These are phyloP conservation scores for Caenorhabditis sinica DNA, from an alignment of 2,888 invertebrate species.

Conservation along the genomic window DNA sequence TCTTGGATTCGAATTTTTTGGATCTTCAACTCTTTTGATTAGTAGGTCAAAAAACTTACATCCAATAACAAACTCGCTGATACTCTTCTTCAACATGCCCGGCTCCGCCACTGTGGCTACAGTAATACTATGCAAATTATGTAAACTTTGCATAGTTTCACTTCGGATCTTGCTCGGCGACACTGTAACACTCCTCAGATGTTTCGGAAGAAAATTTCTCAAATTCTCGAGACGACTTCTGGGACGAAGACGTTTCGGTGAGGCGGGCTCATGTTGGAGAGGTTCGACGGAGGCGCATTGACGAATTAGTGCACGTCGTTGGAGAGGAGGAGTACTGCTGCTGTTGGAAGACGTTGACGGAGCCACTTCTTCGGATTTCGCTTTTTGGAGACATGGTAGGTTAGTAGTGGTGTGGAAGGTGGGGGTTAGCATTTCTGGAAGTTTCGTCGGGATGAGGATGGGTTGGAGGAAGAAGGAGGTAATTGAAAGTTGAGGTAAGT, in stretches of 20 bases:
- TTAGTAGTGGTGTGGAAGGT: slow-evolving; percentile 36
- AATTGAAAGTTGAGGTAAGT: background rate
- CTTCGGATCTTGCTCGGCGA: slow-evolving; percentile 64
- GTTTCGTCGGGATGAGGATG: background rate
- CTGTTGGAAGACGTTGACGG: slow-evolving; percentile 36
- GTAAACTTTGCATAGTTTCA: slow-evolving; percentile 66
- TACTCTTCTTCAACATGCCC: slow-evolving; percentile 64
- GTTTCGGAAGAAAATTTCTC: slow-evolving; percentile 42
- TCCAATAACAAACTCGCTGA: slow-evolving; percentile 68
- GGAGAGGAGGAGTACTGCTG: slow-evolving; percentile 28
- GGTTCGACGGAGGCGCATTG: slow-evolving; percentile 61
- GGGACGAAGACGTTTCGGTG: slow-evolving; percentile 38
- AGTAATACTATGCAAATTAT: slow-evolving; percentile 59
- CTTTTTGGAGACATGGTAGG: slow-evolving; percentile 50
- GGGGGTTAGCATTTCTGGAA: slow-evolving; percentile 63
- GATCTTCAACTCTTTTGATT: too few relatives aligned
- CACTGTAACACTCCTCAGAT: slow-evolving; percentile 55
- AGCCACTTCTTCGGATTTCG: slow-evolving; percentile 62
- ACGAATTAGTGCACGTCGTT: slow-evolving; percentile 55
- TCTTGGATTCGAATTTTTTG: too few relatives aligned
- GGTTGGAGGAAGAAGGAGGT: background rate
- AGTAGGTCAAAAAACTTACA: slow-evolving; percentile 44
- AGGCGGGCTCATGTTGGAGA: slow-evolving; percentile 35
- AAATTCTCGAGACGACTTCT: slow-evolving; percentile 51
- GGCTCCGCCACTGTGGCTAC: slow-evolving; percentile 65